Evolutionary conservation across 1,140 invertebrate genomes (phyloP).

Genomic region (Homalodisca vitripennis): DNA sequence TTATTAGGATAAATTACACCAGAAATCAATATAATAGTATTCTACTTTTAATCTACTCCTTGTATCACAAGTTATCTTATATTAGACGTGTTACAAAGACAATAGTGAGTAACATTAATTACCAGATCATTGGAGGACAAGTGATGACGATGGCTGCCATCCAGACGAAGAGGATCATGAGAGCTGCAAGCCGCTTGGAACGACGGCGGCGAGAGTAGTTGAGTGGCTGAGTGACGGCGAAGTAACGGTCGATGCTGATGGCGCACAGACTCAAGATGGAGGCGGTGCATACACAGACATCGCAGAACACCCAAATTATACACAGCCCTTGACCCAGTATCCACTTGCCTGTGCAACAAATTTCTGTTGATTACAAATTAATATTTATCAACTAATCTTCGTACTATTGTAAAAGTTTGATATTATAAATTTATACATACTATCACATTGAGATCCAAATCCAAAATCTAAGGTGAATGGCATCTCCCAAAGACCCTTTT

Average conservation of each 20-base stretch:
- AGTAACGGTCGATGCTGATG: constrained; percentile 83
- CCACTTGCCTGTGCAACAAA: constrained; percentile 62
- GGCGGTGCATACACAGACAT: constrained; percentile 89
- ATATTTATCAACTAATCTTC: too few species aligned
- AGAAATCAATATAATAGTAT: too few species aligned
- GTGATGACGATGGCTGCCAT: constrained; percentile 75
- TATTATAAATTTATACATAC: too few species aligned
- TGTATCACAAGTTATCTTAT: too few species aligned
- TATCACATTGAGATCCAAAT: too few species aligned
- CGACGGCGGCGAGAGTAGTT: constrained; percentile 75
- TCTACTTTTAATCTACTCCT: too few species aligned
- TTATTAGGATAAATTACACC: too few species aligned
- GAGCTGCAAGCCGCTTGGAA: constrained; percentile 72
- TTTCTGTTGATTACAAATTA: neutral
- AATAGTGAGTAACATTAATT: neutral
- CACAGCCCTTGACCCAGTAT: constrained; percentile 75
- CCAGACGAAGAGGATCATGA: constrained; percentile 84
- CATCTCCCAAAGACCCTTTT: too few species aligned
- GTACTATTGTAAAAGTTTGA: too few species aligned
- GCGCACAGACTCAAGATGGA: constrained; percentile 77
- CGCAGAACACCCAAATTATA: constrained; percentile 89
- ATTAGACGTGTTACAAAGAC: neutral
- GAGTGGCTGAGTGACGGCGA: constrained; percentile 82
- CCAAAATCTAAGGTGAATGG: too few species aligned
- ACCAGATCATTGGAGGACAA: constrained; percentile 67